Percentiles rank a stretch among this genome's conserved stretches.
Conservation (phyloP, 2,113 vertebrate species). For the Dromiciops gliroides region DNA sequence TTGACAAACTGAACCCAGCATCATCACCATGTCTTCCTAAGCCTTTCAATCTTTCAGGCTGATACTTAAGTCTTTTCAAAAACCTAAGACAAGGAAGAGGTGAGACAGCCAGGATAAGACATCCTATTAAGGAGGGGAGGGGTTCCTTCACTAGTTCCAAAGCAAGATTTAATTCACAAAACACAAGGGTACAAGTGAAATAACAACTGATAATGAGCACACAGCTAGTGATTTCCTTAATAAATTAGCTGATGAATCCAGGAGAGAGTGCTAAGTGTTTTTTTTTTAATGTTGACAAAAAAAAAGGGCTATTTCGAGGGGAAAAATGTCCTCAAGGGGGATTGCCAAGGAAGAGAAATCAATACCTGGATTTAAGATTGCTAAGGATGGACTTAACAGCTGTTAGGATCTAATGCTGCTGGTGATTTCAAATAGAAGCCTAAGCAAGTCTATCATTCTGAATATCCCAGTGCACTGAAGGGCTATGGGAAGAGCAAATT, state of each 20-base stretch:
- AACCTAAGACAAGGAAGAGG: neutral
- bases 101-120: neutral
- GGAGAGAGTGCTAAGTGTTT: neutral
- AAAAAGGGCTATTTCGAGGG: neutral
- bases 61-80: neutral
- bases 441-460: neutral
- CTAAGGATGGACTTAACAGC: neutral
- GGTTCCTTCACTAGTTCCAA: neutral
- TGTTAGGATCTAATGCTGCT: neutral
- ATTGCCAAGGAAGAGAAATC: neutral
- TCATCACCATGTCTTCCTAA: neutral
- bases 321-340: neutral
- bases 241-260: neutral
- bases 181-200: neutral
- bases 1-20: neutral
- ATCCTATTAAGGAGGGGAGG: neutral
- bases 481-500: neutral
- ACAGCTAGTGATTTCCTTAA: neutral
- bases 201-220: neutral
- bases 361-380: neutral
- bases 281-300: neutral
- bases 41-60: neutral
- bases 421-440: neutral
- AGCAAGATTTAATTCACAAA: neutral
- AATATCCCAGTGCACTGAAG: neutral